Evolutionary conservation across 2,888 invertebrate species (phyloP).

Genomic region (Coelopa pilipes): DNA sequence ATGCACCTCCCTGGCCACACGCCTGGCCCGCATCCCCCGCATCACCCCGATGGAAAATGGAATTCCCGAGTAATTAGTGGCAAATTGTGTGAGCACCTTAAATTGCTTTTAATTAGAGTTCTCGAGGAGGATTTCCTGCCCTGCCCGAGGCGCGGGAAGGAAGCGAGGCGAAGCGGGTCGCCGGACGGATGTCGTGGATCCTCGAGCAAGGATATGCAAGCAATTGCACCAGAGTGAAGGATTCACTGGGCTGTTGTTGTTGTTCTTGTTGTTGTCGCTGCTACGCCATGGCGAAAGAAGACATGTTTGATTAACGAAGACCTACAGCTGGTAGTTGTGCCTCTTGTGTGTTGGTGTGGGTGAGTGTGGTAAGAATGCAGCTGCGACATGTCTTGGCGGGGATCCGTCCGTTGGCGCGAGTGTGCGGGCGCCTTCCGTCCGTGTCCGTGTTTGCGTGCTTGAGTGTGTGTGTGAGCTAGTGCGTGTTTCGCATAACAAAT

Average conservation of each 20-base stretch:
- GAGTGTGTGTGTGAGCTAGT: not conserved
- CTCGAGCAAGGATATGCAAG: too few relatives aligned
- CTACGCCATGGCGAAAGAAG: not conserved
- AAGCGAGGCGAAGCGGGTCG: too few relatives aligned
- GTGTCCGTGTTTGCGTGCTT: not conserved
- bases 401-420: too few relatives aligned
- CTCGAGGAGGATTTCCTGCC: not conserved
- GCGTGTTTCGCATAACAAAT: slow-evolving; percentile 33
- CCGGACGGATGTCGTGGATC: too few relatives aligned
- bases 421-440: too few relatives aligned
- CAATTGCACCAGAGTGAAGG: too few relatives aligned
- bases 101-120: slow-evolving; percentile 33
- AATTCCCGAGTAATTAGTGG: slow-evolving; percentile 48
- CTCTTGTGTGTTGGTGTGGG: too few relatives aligned
- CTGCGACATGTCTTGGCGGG: too few relatives aligned
- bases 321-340: too few relatives aligned
- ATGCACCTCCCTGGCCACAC: not conserved
- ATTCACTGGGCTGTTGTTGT: too few relatives aligned
- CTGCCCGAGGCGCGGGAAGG: too few relatives aligned
- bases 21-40: not conserved
- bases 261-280: not conserved
- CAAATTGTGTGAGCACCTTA: slow-evolving; percentile 45
- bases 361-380: too few relatives aligned
- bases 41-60: slow-evolving; percentile 36
- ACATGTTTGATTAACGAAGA: slow-evolving; percentile 13